Base-by-base conservation (phyloP, 1,140 invertebrate genomes). In the Campoletis sonorensis region DNA sequence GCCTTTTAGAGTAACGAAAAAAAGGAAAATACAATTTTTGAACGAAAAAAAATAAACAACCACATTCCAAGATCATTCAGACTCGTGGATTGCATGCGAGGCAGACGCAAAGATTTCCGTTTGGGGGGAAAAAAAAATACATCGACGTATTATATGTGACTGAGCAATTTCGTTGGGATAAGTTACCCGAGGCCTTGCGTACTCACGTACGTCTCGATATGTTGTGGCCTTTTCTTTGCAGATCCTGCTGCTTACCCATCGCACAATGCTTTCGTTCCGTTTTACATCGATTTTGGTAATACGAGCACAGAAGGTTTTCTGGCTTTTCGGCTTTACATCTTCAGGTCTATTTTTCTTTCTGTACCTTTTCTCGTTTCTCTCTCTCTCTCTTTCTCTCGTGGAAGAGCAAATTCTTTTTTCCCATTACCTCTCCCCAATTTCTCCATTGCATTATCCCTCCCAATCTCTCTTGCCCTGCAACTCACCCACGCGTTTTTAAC, bases 391-490 rank as follows among this genome's bases (percentile, higher is more conserved):
- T 11, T 13, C 40, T 45, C 40, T 13, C 40, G 5, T 49, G 54
- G 58, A 40, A 83, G 68, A 81, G 84, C 83, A 86, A 80, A 85
- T 15, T 58, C 8, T 23, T 58, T 23, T 58, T 86, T 82, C 79
- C 49, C 85, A 83, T 80, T 81, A 79, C 80, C 58, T 45, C 23
- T 40, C 51, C 45, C 78, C 77, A 85, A 87, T 86, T 84, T 84
- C 85, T 85, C 54, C 54, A 13, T 13, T 58, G 54, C 54, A 58
- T 71, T 40, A 18, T 37, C 21, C 33, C 16, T n/a, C 16, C 40
- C 40, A 16, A 40, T 26, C 71, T 73, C 18, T 51, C 21, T 51
- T 27, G 21, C 7, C 21, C 37, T 85, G 84, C 75, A 21, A n/a
- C 84, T 84, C 86, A 85, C 86, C 83, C 85, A 82, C 84, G 73